A percentile compares a stretch with the other conserved stretches of the same genome.
Evolutionary conservation across 2,797 vertebrate species (phyloP).

Genomic region (Hypotaenidia okinawae): DNA sequence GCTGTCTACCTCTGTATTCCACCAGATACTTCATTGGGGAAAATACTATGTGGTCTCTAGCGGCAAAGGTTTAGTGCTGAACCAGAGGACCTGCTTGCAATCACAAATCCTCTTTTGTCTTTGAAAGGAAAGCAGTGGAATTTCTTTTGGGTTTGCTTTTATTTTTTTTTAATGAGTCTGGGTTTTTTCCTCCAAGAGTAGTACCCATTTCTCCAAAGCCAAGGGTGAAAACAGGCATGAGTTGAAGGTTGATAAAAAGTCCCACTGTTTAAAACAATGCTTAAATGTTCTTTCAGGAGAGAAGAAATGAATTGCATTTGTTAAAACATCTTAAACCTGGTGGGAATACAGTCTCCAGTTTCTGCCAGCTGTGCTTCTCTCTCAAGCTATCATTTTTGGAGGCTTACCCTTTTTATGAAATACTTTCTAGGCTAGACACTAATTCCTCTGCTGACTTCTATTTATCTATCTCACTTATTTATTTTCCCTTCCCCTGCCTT

Average conservation of each 20-base stretch:
- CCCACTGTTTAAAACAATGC: background rate
- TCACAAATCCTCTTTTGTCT: background rate
- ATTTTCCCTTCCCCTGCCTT: slow-evolving; percentile 26
- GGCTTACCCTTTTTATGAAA: slow-evolving; percentile 47
- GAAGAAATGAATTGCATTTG: background rate
- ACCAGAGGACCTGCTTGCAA: background rate
- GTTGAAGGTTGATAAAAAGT: background rate
- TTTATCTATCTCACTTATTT: slow-evolving; percentile 32
- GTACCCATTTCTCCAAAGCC: background rate
- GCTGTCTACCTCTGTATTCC: background rate
- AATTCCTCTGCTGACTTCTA: slow-evolving; percentile 9
- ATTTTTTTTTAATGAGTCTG: too few species aligned
- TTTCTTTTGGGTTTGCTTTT: background rate
- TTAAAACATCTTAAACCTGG: background rate
- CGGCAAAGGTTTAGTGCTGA: background rate
- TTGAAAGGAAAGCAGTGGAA: background rate
- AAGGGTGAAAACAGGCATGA: background rate
- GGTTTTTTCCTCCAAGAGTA: background rate
- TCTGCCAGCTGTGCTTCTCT: slow-evolving; percentile 33
- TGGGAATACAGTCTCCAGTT: slow-evolving; percentile 47
- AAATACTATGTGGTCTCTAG: background rate
- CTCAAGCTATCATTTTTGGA: slow-evolving; percentile 31
- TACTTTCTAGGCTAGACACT: background rate
- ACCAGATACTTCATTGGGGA: background rate
- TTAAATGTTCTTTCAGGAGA: background rate